A percentile compares a stretch with the other conserved stretches of the same genome.
Evolutionary conservation across 2,797 vertebrate genomes (phyloP).

Genomic region (Syndactyla subalaris): DNA sequence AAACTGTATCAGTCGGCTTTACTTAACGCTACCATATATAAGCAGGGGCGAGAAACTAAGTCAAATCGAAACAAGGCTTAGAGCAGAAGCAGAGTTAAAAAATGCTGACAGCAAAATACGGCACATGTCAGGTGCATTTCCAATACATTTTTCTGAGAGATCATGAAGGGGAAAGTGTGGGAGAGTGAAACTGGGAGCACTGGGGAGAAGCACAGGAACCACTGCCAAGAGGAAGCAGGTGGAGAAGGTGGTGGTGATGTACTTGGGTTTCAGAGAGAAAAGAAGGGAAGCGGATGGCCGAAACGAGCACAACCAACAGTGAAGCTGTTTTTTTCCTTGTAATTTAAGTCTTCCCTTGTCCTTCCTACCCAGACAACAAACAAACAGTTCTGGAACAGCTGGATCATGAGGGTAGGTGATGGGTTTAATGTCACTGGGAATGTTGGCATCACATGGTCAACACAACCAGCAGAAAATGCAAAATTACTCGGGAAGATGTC

Average conservation of each 20-base stretch:
- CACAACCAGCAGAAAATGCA: not conserved
- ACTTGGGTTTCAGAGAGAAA: not conserved
- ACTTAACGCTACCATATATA: not conserved
- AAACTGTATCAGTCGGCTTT: not conserved
- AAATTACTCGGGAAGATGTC: not conserved
- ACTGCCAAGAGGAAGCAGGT: not conserved
- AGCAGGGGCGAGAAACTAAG: not conserved
- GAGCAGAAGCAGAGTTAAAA: not conserved
- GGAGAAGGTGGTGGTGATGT: not conserved
- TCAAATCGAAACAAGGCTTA: not conserved
- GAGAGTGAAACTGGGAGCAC: not conserved
- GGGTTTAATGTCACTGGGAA: not conserved
- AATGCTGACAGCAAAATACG: not conserved
- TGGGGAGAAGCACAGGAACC: not conserved
- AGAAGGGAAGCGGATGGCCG: not conserved
- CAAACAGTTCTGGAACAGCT: not conserved
- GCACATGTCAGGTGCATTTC: not conserved
- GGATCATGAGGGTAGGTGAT: rapidly evolving
- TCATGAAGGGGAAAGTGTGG: not conserved
- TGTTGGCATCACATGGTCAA: rapidly evolving
- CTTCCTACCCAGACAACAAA: not conserved
- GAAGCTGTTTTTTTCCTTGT: not conserved
- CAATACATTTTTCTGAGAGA: not conserved
- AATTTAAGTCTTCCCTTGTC: not conserved
- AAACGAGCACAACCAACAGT: not conserved